phyloP scores from a whole-genome alignment of 2,888 invertebrate genomes.

The Orthosia gracilis region DNA sequence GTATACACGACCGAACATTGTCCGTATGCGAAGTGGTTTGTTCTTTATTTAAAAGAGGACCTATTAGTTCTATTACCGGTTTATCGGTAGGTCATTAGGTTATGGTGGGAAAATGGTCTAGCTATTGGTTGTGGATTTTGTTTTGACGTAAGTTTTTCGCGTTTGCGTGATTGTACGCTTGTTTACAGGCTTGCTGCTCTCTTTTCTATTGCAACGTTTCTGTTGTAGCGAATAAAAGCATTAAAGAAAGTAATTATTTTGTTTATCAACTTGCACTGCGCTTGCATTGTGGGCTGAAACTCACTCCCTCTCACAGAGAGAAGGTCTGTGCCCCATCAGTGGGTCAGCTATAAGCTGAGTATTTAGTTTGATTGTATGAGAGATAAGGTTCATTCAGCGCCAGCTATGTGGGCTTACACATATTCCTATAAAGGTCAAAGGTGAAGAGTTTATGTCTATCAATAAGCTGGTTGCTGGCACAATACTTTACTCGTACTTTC shows the following conservation, averaged over 20 bases:
- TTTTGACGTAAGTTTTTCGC: neutral
- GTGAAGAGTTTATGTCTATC: neutral
- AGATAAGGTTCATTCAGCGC: neutral
- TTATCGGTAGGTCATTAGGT: conserved; percentile 46
- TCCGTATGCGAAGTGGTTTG: conserved; percentile 39
- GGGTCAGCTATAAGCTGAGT: too few species aligned
- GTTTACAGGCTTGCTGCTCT: neutral
- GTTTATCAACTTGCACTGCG: too few species aligned
- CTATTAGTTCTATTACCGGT: conserved; percentile 40
- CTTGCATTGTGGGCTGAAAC: too few species aligned
- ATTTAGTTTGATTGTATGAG: too few species aligned
- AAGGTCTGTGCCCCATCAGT: too few species aligned
- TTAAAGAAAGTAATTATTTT: too few species aligned
- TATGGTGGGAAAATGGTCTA: conserved; percentile 21
- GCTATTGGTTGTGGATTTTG: conserved; percentile 6
- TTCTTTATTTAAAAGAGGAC: conserved; percentile 27
- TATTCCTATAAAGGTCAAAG: neutral
- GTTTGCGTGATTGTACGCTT: neutral
- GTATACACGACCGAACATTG: conserved; percentile 31
- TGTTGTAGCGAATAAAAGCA: neutral
- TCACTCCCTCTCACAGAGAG: too few species aligned
- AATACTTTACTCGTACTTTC: neutral
- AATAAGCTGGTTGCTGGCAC: neutral
- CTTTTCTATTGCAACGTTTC: too few species aligned
- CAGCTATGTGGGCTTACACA: too few species aligned